Evolutionary conservation across 2,113 vertebrate genomes (phyloP).

Genomic region (Sander vitreus): DNA sequence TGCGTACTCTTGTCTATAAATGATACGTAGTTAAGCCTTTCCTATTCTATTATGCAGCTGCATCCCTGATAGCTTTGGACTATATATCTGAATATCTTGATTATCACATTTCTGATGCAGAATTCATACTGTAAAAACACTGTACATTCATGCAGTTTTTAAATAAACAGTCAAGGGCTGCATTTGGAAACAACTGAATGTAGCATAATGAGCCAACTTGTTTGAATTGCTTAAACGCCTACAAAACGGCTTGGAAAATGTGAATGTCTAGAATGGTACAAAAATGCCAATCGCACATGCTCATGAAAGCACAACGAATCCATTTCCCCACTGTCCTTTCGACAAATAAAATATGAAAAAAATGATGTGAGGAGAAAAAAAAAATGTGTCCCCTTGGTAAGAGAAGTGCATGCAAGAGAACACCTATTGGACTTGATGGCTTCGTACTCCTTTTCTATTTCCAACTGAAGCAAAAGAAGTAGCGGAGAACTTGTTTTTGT

Average conservation of each 20-base stretch:
- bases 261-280: conserved; percentile 32
- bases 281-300: conserved; percentile 25
- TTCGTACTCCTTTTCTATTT: conserved; percentile 57
- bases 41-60: conserved; percentile 61
- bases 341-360: conserved; percentile 35
- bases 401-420: conserved; percentile 61
- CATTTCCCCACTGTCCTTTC: background rate
- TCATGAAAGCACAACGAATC: conserved; percentile 17
- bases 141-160: conserved; percentile 76
- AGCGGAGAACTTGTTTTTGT: conserved; percentile 22
- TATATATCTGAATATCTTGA: conserved; percentile 65
- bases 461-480: conserved; percentile 41
- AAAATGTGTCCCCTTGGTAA: conserved; percentile 40
- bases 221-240: conserved; percentile 28
- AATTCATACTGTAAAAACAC: conserved; percentile 68
- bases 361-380: conserved; percentile 19
- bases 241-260: conserved; percentile 37
- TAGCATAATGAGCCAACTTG: background rate
- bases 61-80: conserved; percentile 79
- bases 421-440: conserved; percentile 47
- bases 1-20: conserved; percentile 57
- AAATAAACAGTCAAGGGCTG: conserved; percentile 51
- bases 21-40: conserved; percentile 51
- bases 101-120: conserved; percentile 72
- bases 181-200: conserved; percentile 20